Evolutionary conservation across 2,113 vertebrate species (phyloP), one percentile per base, ranked within the genome.

Genomic region (Notarius lentiginosus): DNA sequence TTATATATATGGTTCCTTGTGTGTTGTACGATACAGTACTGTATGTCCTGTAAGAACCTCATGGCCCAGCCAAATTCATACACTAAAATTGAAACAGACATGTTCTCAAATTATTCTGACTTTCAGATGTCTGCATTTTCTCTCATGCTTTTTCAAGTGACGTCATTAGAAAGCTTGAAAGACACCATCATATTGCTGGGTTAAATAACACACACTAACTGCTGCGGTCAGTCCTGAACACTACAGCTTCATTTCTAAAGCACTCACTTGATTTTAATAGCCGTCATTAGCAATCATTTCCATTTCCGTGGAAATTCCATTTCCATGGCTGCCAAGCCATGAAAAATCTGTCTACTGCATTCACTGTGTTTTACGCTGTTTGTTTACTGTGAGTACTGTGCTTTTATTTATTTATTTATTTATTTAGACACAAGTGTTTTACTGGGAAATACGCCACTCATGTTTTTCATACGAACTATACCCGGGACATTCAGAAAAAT

Each of bases 231-330:
- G 66, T 65, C 30, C 55, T 58, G 20, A 79, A 65, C 70, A 88
- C 10, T 82, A 83, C 20, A 80, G 49, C 51, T 2, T 5, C 22
- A 30, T 77, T 41, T 63, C 76, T 83, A 18, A 85, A 83, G 51
- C 41, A 49, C 66, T 87, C 83, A 88, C 77, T 82, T 65, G 18
- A 63, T 88, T 87, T 88, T 47, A 84, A 56, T 79, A 87, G 82
- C 82, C 30, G 7, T 60, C 56, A 80, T 81, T 86, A 79, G 72
- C 34, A 68, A 61, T 41, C 24, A 63, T 60, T 51, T 70, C 58
- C 56, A 80, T 83, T 76, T 86, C 22, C 30, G 61, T 47, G n/a
- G 18, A 51, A 85, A 65, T 65, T 53, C 24, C 24, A 53, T 18
- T 53, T 34, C 58, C 47, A 65, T 56, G 10, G 73, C 24, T 85